A percentile compares a stretch with the other conserved stretches of the same genome.
phyloP scores from a whole-genome alignment of 2,113 vertebrate species.

The Fulmarus glacialis region DNA sequence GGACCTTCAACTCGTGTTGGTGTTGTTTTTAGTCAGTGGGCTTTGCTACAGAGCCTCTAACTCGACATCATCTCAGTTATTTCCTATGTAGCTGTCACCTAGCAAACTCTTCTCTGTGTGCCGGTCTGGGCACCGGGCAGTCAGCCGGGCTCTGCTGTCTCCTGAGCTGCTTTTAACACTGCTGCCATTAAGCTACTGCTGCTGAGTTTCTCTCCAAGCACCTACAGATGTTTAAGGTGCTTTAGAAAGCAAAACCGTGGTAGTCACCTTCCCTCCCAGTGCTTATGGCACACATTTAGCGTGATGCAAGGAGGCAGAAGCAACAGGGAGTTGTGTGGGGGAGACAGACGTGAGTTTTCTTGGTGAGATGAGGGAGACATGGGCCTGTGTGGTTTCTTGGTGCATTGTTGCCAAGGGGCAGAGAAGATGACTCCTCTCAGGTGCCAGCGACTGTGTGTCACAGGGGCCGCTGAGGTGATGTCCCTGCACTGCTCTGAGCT shows the following conservation, averaged over 20 bases:
- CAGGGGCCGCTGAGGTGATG: neutral
- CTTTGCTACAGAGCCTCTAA: neutral
- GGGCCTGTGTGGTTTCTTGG: neutral
- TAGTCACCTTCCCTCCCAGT: neutral
- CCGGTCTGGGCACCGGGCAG: neutral
- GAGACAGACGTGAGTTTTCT: neutral
- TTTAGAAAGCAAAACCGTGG: neutral
- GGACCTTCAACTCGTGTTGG: neutral
- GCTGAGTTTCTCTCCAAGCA: neutral
- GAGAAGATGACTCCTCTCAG: neutral
- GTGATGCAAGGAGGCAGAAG: neutral
- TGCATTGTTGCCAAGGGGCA: fast-evolving
- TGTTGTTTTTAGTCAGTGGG: neutral
- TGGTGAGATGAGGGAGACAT: neutral
- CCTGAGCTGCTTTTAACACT: neutral
- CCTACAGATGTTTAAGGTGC: neutral
- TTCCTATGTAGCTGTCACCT: neutral
- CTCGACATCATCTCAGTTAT: neutral
- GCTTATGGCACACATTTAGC: neutral
- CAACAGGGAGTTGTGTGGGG: fast-evolving
- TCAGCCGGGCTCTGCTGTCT: neutral
- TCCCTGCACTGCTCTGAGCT: neutral
- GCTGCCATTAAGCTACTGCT: neutral
- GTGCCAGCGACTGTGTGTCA: neutral
- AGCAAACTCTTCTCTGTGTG: neutral